Conservation (phyloP, 1,140 invertebrate species). For the Drosophila bocki region DNA sequence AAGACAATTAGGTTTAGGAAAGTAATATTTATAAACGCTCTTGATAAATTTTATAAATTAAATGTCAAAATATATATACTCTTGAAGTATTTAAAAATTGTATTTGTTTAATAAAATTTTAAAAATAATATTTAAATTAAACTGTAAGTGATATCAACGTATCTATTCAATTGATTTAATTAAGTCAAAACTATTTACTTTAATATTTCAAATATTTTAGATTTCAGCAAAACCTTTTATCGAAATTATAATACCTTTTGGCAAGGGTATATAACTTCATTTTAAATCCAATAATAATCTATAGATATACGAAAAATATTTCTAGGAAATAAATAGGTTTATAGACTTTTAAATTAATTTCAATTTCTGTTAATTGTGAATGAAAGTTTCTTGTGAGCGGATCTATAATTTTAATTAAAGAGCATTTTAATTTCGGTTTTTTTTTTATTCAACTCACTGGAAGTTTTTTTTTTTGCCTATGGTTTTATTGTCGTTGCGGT, state of each 20-base stretch:
- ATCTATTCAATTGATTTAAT: not conserved
- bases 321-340: too few relatives aligned
- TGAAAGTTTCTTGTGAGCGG: not conserved
- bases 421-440: not conserved
- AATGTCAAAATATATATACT: not conserved
- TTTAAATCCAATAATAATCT: not conserved
- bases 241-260: not conserved
- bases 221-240: too few relatives aligned
- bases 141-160: not conserved
- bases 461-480: conserved; percentile 7
- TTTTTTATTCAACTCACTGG: not conserved
- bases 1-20: not conserved
- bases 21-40: not conserved
- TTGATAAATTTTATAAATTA: not conserved
- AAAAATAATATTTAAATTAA: not conserved
- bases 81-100: not conserved
- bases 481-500: conserved; percentile 5
- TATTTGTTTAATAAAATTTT: not conserved
- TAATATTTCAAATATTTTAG: not conserved
- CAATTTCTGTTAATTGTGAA: not conserved
- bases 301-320: not conserved
- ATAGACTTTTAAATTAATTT: not conserved
- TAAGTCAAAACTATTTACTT: not conserved
- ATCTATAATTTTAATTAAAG: not conserved
- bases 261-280: not conserved